These are phyloP conservation scores for Vicugna pacos DNA, from an alignment of 2,113 vertebrate species.

Conservation along the genomic window DNA sequence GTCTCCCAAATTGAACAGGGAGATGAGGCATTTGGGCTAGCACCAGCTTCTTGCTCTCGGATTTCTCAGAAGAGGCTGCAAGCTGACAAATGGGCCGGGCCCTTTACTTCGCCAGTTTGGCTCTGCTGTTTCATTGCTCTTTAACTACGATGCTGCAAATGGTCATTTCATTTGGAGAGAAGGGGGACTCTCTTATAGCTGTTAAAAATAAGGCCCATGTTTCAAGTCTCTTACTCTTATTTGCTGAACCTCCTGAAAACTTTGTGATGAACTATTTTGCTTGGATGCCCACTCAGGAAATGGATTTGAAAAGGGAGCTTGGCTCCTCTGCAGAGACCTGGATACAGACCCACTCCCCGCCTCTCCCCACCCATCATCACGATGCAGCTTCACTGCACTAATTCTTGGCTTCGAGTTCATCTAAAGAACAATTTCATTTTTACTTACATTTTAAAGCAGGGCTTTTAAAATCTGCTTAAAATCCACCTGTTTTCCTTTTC, in stretches of 20 bases:
- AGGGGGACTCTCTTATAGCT: constrained; percentile 66
- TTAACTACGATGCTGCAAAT: constrained; percentile 83
- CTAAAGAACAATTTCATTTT: constrained; percentile 5
- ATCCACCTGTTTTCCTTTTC: constrained; percentile 18
- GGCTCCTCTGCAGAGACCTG: background rate
- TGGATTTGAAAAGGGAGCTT: constrained; percentile 10
- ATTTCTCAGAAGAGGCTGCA: constrained; percentile 83
- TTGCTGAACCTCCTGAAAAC: constrained; percentile 80
- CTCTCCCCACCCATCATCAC: background rate
- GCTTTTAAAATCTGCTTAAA: constrained; percentile 50
- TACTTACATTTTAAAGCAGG: background rate
- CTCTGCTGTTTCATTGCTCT: constrained; percentile 85
- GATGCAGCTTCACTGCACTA: background rate
- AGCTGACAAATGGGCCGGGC: constrained; percentile 86
- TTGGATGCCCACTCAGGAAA: constrained; percentile 50
- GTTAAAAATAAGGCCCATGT: constrained; percentile 77
- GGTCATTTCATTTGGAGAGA: constrained; percentile 82
- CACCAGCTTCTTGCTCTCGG: constrained; percentile 77
- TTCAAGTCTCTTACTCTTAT: constrained; percentile 77
- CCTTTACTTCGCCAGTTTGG: constrained; percentile 84
- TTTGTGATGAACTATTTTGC: constrained; percentile 49
- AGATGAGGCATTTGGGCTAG: constrained; percentile 81
- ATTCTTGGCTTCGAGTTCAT: background rate
- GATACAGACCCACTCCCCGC: background rate
- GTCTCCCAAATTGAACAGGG: constrained; percentile 75